phyloP scores from a whole-genome alignment of 2,888 invertebrate genomes.

The Phymatocera aterrima region DNA sequence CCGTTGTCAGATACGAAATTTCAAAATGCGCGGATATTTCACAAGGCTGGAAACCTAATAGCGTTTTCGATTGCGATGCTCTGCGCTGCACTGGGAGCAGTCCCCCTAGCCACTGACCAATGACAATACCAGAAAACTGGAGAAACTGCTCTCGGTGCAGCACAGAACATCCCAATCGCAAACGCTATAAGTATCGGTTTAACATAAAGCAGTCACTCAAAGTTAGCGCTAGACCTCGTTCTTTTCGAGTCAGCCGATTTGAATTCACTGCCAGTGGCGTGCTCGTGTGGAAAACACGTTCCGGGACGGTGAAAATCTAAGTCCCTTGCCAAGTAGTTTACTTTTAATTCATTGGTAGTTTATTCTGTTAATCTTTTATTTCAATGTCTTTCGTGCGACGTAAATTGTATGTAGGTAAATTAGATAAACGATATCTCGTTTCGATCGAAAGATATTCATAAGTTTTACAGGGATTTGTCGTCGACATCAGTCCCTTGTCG shows the following conservation, averaged over 20 bases:
- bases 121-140: no score
- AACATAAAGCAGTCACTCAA: neutral
- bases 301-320: neutral
- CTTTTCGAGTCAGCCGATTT: neutral
- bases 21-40: neutral
- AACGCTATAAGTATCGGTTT: neutral
- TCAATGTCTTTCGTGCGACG: neutral
- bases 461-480: no score
- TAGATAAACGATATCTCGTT: neutral
- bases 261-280: neutral
- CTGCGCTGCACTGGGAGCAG: no score
- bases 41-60: neutral
- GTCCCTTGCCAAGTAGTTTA: conserved; percentile 8
- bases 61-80: no score
- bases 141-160: no score
- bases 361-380: neutral
- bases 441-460: no score
- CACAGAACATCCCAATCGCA: no score
- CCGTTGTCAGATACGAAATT: neutral
- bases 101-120: no score
- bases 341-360: neutral
- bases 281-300: neutral
- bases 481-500: no score
- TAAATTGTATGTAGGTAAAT: neutral
- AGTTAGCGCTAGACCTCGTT: neutral